A percentile compares a stretch with the other conserved stretches of the same genome.
These are phyloP conservation scores for Calidris pugnax DNA, from an alignment of 2,113 vertebrate species.

Conservation along the genomic window DNA sequence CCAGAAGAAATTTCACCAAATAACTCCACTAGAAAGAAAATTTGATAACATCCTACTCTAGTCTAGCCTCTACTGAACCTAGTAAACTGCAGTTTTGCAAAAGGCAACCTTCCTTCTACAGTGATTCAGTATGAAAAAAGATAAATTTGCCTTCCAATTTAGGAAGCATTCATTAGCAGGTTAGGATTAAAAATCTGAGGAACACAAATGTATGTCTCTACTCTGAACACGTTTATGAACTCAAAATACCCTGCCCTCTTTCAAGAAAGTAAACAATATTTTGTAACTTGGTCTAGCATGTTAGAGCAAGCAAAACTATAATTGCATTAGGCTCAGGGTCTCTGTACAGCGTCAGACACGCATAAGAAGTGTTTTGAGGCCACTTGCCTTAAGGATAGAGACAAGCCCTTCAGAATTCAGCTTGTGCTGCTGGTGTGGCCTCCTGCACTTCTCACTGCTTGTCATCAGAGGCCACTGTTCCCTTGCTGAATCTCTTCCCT, in stretches of 20 bases:
- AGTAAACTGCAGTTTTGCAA: neutral
- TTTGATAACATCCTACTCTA: neutral
- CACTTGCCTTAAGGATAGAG: neutral
- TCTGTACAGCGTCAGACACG: accelerated
- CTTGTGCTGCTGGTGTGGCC: neutral
- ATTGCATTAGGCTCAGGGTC: neutral
- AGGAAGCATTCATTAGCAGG: neutral
- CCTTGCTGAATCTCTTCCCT: neutral
- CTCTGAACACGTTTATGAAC: neutral
- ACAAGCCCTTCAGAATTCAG: neutral
- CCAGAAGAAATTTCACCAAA: neutral
- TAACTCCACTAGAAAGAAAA: neutral
- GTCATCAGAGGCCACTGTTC: conserved; percentile 66
- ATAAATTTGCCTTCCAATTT: neutral
- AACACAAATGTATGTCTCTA: neutral
- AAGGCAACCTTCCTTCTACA: neutral
- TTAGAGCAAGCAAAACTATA: neutral
- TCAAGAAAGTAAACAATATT: neutral
- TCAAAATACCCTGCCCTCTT: neutral
- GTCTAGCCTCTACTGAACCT: neutral
- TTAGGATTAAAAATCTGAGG: neutral
- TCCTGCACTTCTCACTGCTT: conserved; percentile 30
- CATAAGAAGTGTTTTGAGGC: neutral
- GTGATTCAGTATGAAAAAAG: neutral
- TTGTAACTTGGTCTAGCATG: neutral